Conservation (phyloP, 2,888 invertebrate genomes). For the Drosophila neutralis region DNA sequence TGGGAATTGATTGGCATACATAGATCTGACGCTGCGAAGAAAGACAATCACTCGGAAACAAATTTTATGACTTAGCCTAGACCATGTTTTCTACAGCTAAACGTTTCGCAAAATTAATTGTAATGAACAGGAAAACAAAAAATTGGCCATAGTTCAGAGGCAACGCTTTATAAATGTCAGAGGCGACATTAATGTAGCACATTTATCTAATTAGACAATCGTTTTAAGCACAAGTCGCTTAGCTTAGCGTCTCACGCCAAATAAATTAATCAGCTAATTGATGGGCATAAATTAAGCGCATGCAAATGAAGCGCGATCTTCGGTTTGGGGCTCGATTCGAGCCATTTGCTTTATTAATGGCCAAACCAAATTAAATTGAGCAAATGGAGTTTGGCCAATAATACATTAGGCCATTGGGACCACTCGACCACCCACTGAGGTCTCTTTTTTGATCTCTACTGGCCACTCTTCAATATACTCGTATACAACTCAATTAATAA, state of each 20-base stretch:
- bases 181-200: slow-evolving; percentile 72
- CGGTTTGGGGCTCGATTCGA: slow-evolving; percentile 14
- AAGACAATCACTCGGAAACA: not conserved
- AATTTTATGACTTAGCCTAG: slow-evolving; percentile 4
- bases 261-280: slow-evolving; percentile 80
- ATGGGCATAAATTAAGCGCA: slow-evolving; percentile 74
- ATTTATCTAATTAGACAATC: slow-evolving; percentile 81
- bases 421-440: slow-evolving; percentile 26
- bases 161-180: slow-evolving; percentile 70
- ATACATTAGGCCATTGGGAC: slow-evolving; percentile 20
- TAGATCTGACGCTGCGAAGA: slow-evolving; percentile 41
- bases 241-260: slow-evolving; percentile 63
- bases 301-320: slow-evolving; percentile 60
- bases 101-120: slow-evolving; percentile 32
- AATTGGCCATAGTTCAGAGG: slow-evolving; percentile 20
- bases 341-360: slow-evolving; percentile 62
- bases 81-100: slow-evolving; percentile 8
- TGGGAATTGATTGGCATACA: slow-evolving; percentile 64
- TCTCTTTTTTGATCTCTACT: not conserved
- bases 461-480: not conserved
- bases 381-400: slow-evolving; percentile 51
- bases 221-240: slow-evolving; percentile 58
- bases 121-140: slow-evolving; percentile 6
- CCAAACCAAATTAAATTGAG: slow-evolving; percentile 65
- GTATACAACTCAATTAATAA: slow-evolving; percentile 84